These are phyloP conservation scores for Gnatocerus cornutus DNA, from an alignment of 2,888 invertebrate species.

Conservation along the genomic window DNA sequence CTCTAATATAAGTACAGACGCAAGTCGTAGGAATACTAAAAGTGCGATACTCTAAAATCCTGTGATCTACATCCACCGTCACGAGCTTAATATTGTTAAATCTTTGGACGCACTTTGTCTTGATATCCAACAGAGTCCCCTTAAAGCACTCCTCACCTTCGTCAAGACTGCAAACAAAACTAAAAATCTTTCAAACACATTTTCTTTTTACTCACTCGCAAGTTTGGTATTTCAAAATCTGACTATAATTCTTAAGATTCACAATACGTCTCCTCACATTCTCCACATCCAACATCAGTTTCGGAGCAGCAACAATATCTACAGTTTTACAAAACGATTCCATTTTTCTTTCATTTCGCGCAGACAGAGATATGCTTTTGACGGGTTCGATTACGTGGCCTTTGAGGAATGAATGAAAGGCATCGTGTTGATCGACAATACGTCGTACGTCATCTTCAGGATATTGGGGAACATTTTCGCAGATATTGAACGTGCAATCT, in stretches of 20 bases:
- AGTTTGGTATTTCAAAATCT: constrained; percentile 8
- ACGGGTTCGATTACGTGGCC: constrained; percentile 6
- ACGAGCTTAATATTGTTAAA: constrained; percentile 24
- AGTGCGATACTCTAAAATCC: constrained; percentile 8
- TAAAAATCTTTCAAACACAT: background rate
- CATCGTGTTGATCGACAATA: constrained; percentile 1
- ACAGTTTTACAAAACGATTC: background rate
- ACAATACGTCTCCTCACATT: constrained; percentile 13
- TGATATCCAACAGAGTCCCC: background rate
- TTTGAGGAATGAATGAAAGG: constrained; percentile 3
- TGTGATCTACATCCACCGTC: background rate
- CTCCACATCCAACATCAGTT: constrained; percentile 4
- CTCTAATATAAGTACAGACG: constrained; percentile 21
- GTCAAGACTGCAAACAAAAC: constrained; percentile 2
- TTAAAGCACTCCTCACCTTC: constrained; percentile 7
- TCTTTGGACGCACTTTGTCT: constrained; percentile 15
- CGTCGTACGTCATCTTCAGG: constrained; percentile 5
- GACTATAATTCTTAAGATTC: constrained; percentile 9
- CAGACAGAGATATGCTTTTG: background rate
- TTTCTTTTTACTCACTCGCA: constrained; percentile 7
- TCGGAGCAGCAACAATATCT: background rate
- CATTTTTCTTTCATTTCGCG: background rate
- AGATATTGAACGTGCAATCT: constrained; percentile 10
- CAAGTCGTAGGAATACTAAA: constrained; percentile 28
- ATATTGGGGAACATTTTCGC: background rate